Conservation (phyloP, 2,888 invertebrate species). For the Caradrina kadenii region DNA sequence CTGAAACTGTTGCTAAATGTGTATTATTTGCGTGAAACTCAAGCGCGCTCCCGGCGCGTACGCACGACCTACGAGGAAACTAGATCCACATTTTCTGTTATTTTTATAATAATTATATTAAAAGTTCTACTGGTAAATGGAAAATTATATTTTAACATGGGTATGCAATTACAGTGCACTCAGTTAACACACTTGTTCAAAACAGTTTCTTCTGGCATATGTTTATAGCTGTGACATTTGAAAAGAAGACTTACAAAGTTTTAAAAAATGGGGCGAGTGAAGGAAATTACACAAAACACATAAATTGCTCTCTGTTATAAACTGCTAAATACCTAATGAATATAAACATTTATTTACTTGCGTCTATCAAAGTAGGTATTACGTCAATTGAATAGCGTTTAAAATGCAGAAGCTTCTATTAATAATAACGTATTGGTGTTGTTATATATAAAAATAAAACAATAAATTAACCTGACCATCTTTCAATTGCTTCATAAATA, state of each 20-base stretch:
- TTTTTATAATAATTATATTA: not conserved
- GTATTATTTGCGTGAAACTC: constrained; percentile 86
- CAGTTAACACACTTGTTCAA: not conserved
- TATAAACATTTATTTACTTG: constrained; percentile 43
- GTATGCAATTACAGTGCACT: not conserved
- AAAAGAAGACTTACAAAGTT: not conserved
- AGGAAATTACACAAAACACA: constrained; percentile 4
- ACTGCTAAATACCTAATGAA: constrained; percentile 22
- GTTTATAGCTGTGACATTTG: constrained; percentile 12
- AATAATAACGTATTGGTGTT: constrained; percentile 22
- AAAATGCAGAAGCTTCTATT: constrained; percentile 38
- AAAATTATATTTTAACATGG: constrained; percentile 1
- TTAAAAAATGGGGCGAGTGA: not conserved
- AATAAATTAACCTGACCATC: constrained; percentile 50
- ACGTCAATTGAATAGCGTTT: constrained; percentile 26
- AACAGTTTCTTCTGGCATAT: not conserved
- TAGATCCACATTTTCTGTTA: constrained; percentile 26
- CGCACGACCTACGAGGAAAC: constrained; percentile 54
- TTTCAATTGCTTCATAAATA: constrained; percentile 56
- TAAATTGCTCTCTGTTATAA: constrained; percentile 1
- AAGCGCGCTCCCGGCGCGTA: constrained; percentile 79
- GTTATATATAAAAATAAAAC: constrained; percentile 44
- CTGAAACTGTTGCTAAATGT: constrained; percentile 83
- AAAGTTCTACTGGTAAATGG: not conserved
- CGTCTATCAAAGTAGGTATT: constrained; percentile 20